Percentiles rank a stretch among this genome's conserved stretches.
phyloP scores from a whole-genome alignment of 2,113 vertebrate species.

The Speoplatyrhinus poulsoni region DNA sequence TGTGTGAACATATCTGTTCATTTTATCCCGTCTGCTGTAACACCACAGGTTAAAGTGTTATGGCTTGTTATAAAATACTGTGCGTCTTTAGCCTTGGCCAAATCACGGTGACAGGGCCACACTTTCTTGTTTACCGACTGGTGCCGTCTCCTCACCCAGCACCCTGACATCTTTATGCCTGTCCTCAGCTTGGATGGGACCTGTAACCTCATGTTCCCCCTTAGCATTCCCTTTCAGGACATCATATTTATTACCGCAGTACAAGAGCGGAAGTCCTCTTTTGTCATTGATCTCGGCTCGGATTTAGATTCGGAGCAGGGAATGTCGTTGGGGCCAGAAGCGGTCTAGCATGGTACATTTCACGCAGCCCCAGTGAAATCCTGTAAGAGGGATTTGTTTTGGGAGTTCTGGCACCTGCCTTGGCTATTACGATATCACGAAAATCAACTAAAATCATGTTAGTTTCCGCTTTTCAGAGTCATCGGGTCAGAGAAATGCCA shows the following conservation, averaged over 20 bases:
- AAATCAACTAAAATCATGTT: conserved; percentile 68
- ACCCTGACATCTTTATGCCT: conserved; percentile 51
- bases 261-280: conserved; percentile 60
- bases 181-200: conserved; percentile 29
- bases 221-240: conserved; percentile 55
- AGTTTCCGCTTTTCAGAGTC: conserved; percentile 68
- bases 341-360: conserved; percentile 62
- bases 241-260: conserved; percentile 53
- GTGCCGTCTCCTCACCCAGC: conserved; percentile 13
- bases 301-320: conserved; percentile 46
- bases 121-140: not conserved
- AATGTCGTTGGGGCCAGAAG: conserved; percentile 46
- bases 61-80: not conserved
- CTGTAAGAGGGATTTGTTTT: conserved; percentile 74
- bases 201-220: conserved; percentile 43
- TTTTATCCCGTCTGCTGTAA: too few species aligned
- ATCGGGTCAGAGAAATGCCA: conserved; percentile 59
- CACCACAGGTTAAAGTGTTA: not conserved
- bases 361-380: conserved; percentile 64
- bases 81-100: not conserved
- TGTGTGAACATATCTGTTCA: not conserved
- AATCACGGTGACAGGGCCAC: conserved; percentile 9
- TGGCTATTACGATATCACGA: conserved; percentile 54
- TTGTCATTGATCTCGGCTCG: conserved; percentile 60
- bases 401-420: conserved; percentile 64